phyloP scores from a whole-genome alignment of 2,888 invertebrate species.

The Perizoma affinitatum region DNA sequence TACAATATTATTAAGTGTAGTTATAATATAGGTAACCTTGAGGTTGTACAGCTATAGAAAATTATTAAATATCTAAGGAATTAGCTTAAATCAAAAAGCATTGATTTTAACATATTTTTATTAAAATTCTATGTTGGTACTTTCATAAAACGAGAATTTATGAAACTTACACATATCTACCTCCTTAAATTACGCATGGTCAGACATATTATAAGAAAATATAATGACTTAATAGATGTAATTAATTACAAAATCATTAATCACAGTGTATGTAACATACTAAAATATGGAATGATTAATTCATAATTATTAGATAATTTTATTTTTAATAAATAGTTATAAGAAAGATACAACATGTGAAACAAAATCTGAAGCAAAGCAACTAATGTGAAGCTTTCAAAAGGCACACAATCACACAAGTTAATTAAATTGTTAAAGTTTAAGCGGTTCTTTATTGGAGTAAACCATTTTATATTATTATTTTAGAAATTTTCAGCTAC shows the following conservation, averaged over 20 bases:
- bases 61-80: background rate
- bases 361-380: constrained; percentile 2
- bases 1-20: too few relatives aligned
- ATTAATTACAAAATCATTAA: constrained; percentile 64
- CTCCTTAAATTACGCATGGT: constrained; percentile 60
- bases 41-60: too few relatives aligned
- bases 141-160: constrained; percentile 68
- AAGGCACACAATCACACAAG: constrained; percentile 50
- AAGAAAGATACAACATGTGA: background rate
- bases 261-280: constrained; percentile 71
- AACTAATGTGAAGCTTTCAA: constrained; percentile 32
- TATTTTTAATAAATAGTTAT: constrained; percentile 54
- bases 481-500: too few relatives aligned
- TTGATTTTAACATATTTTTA: constrained; percentile 50
- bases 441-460: constrained; percentile 21
- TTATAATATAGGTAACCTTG: too few relatives aligned
- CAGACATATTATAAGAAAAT: constrained; percentile 48
- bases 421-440: constrained; percentile 36
- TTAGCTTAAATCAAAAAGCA: constrained; percentile 7
- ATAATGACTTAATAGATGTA: constrained; percentile 63
- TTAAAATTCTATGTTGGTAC: constrained; percentile 66
- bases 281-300: constrained; percentile 74
- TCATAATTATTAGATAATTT: constrained; percentile 16
- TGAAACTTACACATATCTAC: constrained; percentile 65
- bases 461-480: constrained; percentile 17